Evolutionary conservation across 1,140 invertebrate genomes (phyloP).

Genomic region (Diachasma alloeum): DNA sequence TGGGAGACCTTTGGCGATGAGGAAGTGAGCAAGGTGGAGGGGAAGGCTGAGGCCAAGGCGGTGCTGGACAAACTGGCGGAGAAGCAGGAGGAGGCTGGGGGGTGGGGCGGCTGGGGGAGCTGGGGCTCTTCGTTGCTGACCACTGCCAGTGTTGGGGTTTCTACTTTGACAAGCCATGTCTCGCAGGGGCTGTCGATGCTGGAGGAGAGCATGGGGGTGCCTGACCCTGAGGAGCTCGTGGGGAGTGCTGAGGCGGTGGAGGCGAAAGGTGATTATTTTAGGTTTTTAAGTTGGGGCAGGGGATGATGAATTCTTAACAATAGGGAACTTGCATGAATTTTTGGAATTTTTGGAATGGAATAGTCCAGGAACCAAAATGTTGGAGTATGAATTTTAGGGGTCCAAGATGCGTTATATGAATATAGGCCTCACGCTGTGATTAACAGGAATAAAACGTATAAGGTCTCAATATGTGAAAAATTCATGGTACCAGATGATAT

Average conservation of each 20-base stretch:
- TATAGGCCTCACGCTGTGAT: no score
- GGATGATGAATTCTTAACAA: no score
- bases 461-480: no score
- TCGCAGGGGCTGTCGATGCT: conserved; percentile 79
- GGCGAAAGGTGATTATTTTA: no score
- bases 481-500: no score
- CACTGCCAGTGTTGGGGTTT: conserved; percentile 76
- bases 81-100: conserved; percentile 20
- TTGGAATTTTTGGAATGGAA: no score
- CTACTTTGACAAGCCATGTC: conserved; percentile 79
- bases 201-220: conserved; percentile 78
- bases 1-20: conserved; percentile 54
- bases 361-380: no score
- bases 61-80: conserved; percentile 43
- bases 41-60: conserved; percentile 43
- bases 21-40: conserved; percentile 43
- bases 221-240: conserved; percentile 79
- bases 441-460: no score
- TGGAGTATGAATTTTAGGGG: no score
- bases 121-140: conserved; percentile 76
- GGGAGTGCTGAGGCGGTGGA: conserved; percentile 37
- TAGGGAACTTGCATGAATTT: no score
- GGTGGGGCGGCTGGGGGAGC: conserved; percentile 74
- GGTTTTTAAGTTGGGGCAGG: no score
- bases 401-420: no score